phyloP scores from a whole-genome alignment of 2,113 vertebrate species.

The Sisor rabdophorus region DNA sequence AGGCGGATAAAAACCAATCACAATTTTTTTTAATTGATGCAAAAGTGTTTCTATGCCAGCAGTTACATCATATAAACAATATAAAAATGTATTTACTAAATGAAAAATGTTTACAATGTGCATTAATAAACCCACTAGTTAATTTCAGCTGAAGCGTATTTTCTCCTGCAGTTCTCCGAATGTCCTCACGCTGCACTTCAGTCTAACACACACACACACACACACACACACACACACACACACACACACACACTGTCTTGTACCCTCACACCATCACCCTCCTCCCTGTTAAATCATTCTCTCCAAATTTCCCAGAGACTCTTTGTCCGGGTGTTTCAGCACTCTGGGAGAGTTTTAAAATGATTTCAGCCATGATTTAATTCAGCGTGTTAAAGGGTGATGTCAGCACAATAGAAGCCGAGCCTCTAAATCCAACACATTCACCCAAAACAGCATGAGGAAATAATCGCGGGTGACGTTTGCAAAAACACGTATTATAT shows the following conservation, averaged over 20 bases:
- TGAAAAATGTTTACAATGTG: slow-evolving; percentile 20
- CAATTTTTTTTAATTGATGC: neutral
- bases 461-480: slow-evolving; percentile 84
- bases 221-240: too few relatives aligned
- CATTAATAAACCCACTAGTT: slow-evolving; percentile 33
- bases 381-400: slow-evolving; percentile 76
- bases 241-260: slow-evolving; percentile 47
- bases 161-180: slow-evolving; percentile 61
- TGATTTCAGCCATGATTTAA: slow-evolving; percentile 77
- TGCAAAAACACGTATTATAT: slow-evolving; percentile 91
- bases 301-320: slow-evolving; percentile 69
- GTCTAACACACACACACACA: slow-evolving; percentile 18
- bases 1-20: neutral
- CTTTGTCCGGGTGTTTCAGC: slow-evolving; percentile 64
- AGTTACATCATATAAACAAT: slow-evolving; percentile 14
- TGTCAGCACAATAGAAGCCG: slow-evolving; percentile 83
- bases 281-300: slow-evolving; percentile 43
- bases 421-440: slow-evolving; percentile 85
- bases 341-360: slow-evolving; percentile 71
- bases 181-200: slow-evolving; percentile 51
- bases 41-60: slow-evolving; percentile 6
- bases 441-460: slow-evolving; percentile 84
- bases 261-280: slow-evolving; percentile 26
- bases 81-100: slow-evolving; percentile 41
- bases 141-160: slow-evolving; percentile 57